Conservation (phyloP, 2,888 invertebrate genomes). For the Eucera pruinosa region DNA sequence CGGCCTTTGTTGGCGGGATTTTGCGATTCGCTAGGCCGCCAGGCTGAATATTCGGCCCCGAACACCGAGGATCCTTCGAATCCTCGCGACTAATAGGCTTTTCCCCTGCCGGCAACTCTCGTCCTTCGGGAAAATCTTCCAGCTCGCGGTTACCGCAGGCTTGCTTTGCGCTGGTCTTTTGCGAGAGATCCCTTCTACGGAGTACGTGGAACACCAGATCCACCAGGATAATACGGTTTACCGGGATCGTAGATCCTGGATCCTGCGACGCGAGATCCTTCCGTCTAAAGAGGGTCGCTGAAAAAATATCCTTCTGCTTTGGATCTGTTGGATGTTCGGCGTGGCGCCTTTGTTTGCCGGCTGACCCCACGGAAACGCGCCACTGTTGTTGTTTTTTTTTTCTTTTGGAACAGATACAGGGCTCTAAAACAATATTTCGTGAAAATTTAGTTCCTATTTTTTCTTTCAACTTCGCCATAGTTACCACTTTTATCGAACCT, state of each 20-base stretch:
- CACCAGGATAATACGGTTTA: conserved; percentile 71
- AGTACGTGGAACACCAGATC: conserved; percentile 43
- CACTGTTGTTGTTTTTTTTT: conserved; percentile 32
- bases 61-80: conserved; percentile 40
- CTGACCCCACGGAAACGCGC: background rate
- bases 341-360: conserved; percentile 12
- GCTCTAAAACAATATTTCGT: no score
- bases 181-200: conserved; percentile 9
- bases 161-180: conserved; percentile 47
- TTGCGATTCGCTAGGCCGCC: conserved; percentile 75
- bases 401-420: no score
- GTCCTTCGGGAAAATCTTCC: conserved; percentile 69
- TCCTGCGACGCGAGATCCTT: conserved; percentile 48
- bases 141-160: conserved; percentile 28
- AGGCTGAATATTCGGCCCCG: conserved; percentile 50
- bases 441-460: no score
- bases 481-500: no score
- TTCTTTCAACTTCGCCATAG: no score
- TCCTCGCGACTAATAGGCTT: conserved; percentile 76
- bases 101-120: conserved; percentile 56
- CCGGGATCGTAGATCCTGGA: conserved; percentile 52
- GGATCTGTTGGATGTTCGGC: background rate
- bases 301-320: conserved; percentile 66
- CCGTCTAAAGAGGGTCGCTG: conserved; percentile 45
- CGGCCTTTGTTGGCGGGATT: conserved; percentile 65